phyloP scores from a whole-genome alignment of 2,888 invertebrate genomes.

The Scrobipalpa atriplicella region DNA sequence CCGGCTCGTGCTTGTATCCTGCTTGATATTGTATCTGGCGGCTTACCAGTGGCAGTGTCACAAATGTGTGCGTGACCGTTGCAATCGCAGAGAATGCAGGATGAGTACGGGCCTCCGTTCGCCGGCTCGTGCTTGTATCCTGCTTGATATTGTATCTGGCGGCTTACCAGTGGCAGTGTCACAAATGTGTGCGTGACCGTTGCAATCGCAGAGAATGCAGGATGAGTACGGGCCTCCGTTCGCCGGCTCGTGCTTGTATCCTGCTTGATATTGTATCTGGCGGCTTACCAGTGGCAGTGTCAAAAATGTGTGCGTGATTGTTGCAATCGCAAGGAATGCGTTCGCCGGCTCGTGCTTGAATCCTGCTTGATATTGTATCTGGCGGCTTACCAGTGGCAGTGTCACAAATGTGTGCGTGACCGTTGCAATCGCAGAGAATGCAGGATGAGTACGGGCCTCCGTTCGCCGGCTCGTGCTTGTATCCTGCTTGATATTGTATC shows the following conservation, averaged over 20 bases:
- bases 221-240: slow-evolving; percentile 96
- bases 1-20: slow-evolving; percentile 95
- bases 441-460: slow-evolving; percentile 97
- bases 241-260: slow-evolving; percentile 95
- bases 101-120: too few species aligned
- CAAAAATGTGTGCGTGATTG: too few species aligned
- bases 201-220: slow-evolving; percentile 98
- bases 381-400: slow-evolving; percentile 89
- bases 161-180: slow-evolving; percentile 95
- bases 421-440: slow-evolving; percentile 98
- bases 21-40: too few species aligned
- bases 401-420: slow-evolving; percentile 98
- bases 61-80: too few species aligned
- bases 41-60: too few species aligned
- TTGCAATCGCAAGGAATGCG: slow-evolving; percentile 98
- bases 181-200: slow-evolving; percentile 97
- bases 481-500: too few species aligned
- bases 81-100: slow-evolving; percentile 98
- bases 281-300: too few species aligned
- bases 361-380: slow-evolving; percentile 78
- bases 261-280: too few species aligned
- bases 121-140: slow-evolving; percentile 96
- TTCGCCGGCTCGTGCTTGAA: slow-evolving; percentile 95
- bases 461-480: slow-evolving; percentile 93
- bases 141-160: too few species aligned